These are phyloP conservation scores for Cephus pygmeus DNA, from an alignment of 2,888 invertebrate species.

Conservation along the genomic window DNA sequence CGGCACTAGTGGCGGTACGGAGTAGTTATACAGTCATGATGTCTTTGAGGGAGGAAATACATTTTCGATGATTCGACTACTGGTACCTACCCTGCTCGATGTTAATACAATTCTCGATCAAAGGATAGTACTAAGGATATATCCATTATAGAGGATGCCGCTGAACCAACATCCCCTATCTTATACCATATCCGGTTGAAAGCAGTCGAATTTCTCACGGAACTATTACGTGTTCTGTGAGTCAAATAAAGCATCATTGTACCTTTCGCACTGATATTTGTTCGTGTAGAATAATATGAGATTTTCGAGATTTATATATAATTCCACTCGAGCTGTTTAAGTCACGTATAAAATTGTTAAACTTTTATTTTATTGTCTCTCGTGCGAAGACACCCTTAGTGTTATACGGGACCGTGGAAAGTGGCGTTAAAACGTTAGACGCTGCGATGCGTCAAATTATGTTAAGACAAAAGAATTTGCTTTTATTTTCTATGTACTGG, in stretches of 20 bases:
- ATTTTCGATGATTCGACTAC: background rate
- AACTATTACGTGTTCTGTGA: background rate
- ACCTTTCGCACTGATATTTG: background rate
- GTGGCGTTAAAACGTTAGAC: background rate
- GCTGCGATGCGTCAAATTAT: background rate
- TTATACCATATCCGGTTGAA: background rate
- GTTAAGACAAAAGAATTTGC: background rate
- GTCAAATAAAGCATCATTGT: background rate
- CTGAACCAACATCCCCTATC: background rate
- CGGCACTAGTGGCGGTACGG: too few relatives aligned
- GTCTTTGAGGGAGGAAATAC: background rate
- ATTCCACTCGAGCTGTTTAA: background rate
- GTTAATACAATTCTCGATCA: too few relatives aligned
- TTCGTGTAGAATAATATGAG: background rate
- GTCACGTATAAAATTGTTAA: background rate
- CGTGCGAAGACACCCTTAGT: too few relatives aligned
- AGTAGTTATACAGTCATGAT: background rate
- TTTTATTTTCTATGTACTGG: background rate
- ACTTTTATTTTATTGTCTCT: too few relatives aligned
- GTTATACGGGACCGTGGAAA: background rate
- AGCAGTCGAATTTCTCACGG: background rate
- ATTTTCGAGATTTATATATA: background rate
- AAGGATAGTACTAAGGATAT: background rate
- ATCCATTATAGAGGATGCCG: background rate
- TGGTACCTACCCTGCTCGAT: too few relatives aligned